These are phyloP conservation scores for Trachurus trachurus DNA, from an alignment of 2,797 vertebrate species.

Conservation along the genomic window DNA sequence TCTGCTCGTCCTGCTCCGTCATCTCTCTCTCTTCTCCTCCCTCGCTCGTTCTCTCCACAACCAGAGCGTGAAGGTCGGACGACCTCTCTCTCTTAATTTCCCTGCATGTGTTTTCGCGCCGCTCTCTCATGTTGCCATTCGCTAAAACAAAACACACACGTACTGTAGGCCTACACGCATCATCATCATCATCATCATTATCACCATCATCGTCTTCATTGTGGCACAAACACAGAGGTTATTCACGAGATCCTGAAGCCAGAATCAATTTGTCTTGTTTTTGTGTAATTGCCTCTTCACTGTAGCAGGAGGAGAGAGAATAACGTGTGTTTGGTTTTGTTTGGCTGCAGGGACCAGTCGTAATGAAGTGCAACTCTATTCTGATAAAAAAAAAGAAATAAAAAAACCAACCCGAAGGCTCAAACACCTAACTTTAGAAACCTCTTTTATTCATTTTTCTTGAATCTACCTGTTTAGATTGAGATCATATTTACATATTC, in stretches of 20 bases:
- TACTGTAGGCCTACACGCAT: not conserved
- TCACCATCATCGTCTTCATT: too few relatives aligned
- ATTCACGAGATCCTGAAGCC: conserved; percentile 28
- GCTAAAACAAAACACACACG: not conserved
- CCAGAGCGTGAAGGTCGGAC: conserved; percentile 42
- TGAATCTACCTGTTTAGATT: conserved; percentile 19
- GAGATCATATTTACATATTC: not conserved
- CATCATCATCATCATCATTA: too few relatives aligned
- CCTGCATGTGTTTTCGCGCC: conserved; percentile 5
- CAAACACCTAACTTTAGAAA: conserved; percentile 7
- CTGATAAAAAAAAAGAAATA: conserved; percentile 5
- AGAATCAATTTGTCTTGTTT: conserved; percentile 49
- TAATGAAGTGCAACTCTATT: conserved; percentile 47
- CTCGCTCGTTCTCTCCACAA: not conserved
- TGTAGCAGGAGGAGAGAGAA: conserved; percentile 9
- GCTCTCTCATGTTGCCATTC: not conserved
- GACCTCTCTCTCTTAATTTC: conserved; percentile 13
- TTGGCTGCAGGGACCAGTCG: conserved; percentile 23
- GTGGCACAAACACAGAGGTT: not conserved
- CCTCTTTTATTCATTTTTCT: not conserved
- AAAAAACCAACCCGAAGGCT: conserved; percentile 19
- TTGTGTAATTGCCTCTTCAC: conserved; percentile 47
- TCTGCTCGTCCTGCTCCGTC: conserved; percentile 10
- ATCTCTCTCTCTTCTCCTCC: not conserved
- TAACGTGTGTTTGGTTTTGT: conserved; percentile 21